Evolutionary conservation across 1,140 invertebrate genomes (phyloP), one percentile per base, ranked within the genome.

Genomic region (Drosophila micromelanica): DNA sequence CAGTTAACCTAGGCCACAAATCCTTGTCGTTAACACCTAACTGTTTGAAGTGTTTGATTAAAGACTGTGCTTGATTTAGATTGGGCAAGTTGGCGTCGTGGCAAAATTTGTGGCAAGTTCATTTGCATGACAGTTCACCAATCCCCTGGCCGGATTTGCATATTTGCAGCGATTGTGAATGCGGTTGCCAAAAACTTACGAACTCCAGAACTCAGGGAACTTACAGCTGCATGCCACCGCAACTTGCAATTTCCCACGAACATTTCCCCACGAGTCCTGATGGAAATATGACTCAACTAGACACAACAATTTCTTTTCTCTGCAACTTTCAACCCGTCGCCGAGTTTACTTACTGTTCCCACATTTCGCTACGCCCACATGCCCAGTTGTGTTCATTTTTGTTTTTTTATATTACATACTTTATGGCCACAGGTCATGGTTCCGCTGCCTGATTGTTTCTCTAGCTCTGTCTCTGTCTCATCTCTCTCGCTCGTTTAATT

Each of bases 281-380:
- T 62, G 80, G 46, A 80, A 79, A 75, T 86, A 86, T 87, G 78
- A 87, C 75, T 72, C 32, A 60, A 62, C 74, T 45, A 71, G 80
- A 81, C 71, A 78, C 51, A 72, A 68, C 82, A 64, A 86, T 72
- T 84, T 73, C 49, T 73, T 69, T 60, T 54, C 37, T 46, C 17
- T 35, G 15, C 56, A 77, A 84, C 79, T 84, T 82, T 63, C 82
- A 72, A 78, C 43, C 78, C 68, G 38, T 43, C 72, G 75, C 73
- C 64, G 78, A 78, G 65, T 82, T 86, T 76, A 57, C 61, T 79
- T 65, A 73, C 71, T 76, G 65, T 78, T 78, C 77, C 65, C 65
- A 67, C 37, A 64, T n/a, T 73, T 49, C 42, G 35, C 73, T 77
- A 77, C 81, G 65, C 78, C 81, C 69, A 68, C 61, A 48, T 71